Conservation (phyloP, 2,113 vertebrate species). For the Mobula birostris region DNA sequence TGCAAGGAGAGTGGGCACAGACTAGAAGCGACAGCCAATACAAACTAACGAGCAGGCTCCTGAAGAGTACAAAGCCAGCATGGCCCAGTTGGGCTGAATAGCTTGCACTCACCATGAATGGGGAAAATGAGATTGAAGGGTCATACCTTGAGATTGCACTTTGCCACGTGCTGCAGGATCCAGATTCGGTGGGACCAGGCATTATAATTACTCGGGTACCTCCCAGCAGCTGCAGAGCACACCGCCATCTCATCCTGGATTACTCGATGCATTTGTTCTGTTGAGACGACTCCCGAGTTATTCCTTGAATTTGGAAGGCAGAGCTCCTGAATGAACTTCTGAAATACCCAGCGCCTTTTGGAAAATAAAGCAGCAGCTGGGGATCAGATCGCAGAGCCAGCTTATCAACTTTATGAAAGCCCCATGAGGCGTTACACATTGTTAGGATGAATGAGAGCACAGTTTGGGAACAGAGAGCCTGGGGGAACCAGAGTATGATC, state of each 20-base stretch:
- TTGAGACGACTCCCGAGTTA: constrained; percentile 53
- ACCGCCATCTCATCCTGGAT: constrained; percentile 84
- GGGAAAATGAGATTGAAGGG: not conserved
- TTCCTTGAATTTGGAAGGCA: constrained; percentile 51
- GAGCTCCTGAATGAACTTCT: constrained; percentile 69
- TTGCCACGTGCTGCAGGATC: constrained; percentile 84
- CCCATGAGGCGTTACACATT: not conserved
- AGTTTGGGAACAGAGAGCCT: not conserved
- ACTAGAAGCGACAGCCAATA: not conserved
- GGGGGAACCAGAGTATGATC: not conserved
- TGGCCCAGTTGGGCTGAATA: not conserved
- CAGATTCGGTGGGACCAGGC: constrained; percentile 98
- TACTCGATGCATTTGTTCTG: constrained; percentile 61
- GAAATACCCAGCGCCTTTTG: constrained; percentile 84
- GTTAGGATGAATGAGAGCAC: not conserved
- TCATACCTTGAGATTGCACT: constrained; percentile 77
- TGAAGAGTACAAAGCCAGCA: not conserved
- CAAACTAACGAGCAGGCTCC: too few species aligned
- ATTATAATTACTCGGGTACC: constrained; percentile 95
- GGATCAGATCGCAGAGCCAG: not conserved
- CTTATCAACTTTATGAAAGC: not conserved
- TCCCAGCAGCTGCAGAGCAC: constrained; percentile 79
- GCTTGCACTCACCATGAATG: too few species aligned
- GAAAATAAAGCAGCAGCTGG: constrained; percentile 24
- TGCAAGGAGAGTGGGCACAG: not conserved